Evolutionary conservation across 2,113 vertebrate genomes (phyloP).

Genomic region (Toxotes jaculatrix): DNA sequence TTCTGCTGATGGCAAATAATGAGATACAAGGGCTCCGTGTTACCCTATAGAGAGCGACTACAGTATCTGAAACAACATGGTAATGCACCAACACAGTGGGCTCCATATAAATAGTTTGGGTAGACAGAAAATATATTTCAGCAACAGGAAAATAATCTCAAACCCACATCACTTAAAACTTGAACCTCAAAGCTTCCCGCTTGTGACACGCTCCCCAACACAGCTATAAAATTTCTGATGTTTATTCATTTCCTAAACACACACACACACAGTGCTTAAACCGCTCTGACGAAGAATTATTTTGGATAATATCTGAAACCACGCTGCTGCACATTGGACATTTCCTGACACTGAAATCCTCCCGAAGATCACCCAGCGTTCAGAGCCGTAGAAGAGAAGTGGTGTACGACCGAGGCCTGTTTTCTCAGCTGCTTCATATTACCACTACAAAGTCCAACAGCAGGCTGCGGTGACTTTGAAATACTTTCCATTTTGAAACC

Average conservation of each 20-base stretch:
- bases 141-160: background rate
- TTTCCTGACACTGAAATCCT: conserved; percentile 43
- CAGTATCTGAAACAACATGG: background rate
- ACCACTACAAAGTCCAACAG: conserved; percentile 68
- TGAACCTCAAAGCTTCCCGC: conserved; percentile 8
- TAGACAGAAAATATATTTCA: conserved; percentile 5
- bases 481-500: conserved; percentile 73
- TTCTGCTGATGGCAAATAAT: conserved; percentile 10
- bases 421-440: conserved; percentile 79
- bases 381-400: conserved; percentile 19
- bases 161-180: conserved; percentile 11
- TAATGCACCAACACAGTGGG: background rate
- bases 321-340: conserved; percentile 6
- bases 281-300: conserved; percentile 17
- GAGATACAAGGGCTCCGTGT: background rate
- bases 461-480: conserved; percentile 64
- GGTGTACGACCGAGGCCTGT: conserved; percentile 34
- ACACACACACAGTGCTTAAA: conserved; percentile 19
- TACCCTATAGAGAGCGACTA: background rate
- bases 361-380: conserved; percentile 32
- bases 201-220: conserved; percentile 19
- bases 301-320: conserved; percentile 29
- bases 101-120: background rate
- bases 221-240: conserved; percentile 31
- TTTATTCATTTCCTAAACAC: conserved; percentile 32